Evolutionary conservation across 2,113 vertebrate species (phyloP).

Genomic region (Aphyosemion australe): DNA sequence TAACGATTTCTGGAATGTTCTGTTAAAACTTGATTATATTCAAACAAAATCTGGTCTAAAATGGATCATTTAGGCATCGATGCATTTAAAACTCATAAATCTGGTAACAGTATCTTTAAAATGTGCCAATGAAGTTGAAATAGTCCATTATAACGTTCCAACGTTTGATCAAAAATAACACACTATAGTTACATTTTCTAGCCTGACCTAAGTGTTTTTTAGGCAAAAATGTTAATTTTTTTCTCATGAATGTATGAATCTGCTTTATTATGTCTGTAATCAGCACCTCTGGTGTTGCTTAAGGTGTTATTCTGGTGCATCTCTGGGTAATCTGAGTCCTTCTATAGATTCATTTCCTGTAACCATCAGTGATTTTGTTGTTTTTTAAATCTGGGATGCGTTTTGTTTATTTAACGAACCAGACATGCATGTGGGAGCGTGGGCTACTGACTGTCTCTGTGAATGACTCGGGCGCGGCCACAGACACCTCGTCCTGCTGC

Average conservation of each 20-base stretch:
- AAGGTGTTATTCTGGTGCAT: constrained; percentile 5
- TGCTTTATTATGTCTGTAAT: constrained; percentile 6
- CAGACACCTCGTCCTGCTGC: constrained; percentile 13
- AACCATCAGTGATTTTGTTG: neutral
- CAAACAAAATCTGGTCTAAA: too few species aligned
- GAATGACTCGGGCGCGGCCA: neutral
- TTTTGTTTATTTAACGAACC: neutral
- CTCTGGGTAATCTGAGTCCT: neutral
- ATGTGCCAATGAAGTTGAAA: too few species aligned
- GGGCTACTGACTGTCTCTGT: constrained; percentile 17
- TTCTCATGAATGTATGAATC: constrained; percentile 12
- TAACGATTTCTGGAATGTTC: too few species aligned
- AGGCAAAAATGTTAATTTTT: too few species aligned
- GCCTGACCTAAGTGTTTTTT: neutral
- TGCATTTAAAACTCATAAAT: too few species aligned
- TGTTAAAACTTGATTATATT: too few species aligned
- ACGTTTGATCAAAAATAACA: too few species aligned
- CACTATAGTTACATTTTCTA: too few species aligned
- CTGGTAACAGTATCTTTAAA: too few species aligned
- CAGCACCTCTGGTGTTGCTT: constrained; percentile 10
- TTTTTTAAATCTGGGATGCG: neutral
- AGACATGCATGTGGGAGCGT: neutral
- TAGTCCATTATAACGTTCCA: too few species aligned
- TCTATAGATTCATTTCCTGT: constrained; percentile 5
- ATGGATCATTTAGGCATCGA: too few species aligned